Percentiles rank a stretch among this genome's conserved stretches.
phyloP scores from a whole-genome alignment of 2,113 vertebrate genomes.

The Pseudorhombus dupliciocellatus region DNA sequence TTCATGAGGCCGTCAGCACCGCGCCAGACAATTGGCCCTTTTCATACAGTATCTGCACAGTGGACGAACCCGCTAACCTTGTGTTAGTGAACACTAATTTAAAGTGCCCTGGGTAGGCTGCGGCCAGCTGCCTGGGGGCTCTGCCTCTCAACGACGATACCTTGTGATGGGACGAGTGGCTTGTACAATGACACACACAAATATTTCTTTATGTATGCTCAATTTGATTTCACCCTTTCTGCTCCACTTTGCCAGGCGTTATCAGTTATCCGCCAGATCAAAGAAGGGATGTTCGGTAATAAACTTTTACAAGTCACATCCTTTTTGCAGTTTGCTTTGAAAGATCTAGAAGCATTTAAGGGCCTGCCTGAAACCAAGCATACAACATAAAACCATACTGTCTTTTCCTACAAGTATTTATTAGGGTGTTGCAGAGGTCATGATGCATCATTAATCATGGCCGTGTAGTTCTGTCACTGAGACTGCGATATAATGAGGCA shows the following conservation, averaged over 20 bases:
- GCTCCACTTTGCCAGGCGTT: slow-evolving; percentile 22
- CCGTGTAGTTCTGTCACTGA: background rate
- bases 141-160: slow-evolving; percentile 34
- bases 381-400: slow-evolving; percentile 21
- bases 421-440: background rate
- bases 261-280: slow-evolving; percentile 14
- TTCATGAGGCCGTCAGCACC: slow-evolving; percentile 34
- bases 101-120: slow-evolving; percentile 33
- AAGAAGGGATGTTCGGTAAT: slow-evolving; percentile 13
- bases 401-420: background rate
- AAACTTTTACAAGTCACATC: slow-evolving; percentile 33
- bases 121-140: slow-evolving; percentile 43
- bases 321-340: slow-evolving; percentile 26
- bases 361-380: slow-evolving; percentile 14
- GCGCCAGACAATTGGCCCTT: slow-evolving; percentile 54
- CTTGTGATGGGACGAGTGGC: slow-evolving; percentile 52
- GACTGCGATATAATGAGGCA: background rate
- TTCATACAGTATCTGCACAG: slow-evolving; percentile 38
- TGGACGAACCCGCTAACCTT: slow-evolving; percentile 45
- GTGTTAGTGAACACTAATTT: slow-evolving; percentile 56
- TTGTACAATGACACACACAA: background rate
- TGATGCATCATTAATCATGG: background rate
- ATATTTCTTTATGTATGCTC: slow-evolving; percentile 13
- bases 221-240: slow-evolving; percentile 41
- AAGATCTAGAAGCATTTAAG: slow-evolving; percentile 28